Evolutionary conservation across 2,888 invertebrate species (phyloP), one percentile per base, ranked within the genome.

Genomic region (Drosophila maculinotata): DNA sequence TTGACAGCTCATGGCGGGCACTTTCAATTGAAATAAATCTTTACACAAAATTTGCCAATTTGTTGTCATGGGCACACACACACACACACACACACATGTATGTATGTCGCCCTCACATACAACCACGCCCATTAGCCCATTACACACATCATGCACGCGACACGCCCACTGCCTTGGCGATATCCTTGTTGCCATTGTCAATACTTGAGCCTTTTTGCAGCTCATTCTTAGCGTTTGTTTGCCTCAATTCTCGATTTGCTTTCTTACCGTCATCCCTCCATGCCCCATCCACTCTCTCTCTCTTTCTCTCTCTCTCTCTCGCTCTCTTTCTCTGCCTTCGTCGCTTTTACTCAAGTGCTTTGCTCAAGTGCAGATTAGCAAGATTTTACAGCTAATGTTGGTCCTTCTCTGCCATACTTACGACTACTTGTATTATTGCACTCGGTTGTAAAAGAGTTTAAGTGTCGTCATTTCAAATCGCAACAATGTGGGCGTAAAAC

Each of bases 21-120:
- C 79, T 86, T 86, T 74, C 87, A 87, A 87, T 83, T 84, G 81
- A 87, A 83, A 86, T 86, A 83, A 83, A 80, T 83, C 87, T 79
- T 72, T 72, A 69, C 75, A 85, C 79, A 69, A 84, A 80, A 83
- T 86, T 83, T 80, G 69, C 71, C 87, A 86, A 83, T 83, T 86
- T 86, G 81, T 84, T 83, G 87, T 74, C 81, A 60, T 62, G 64
- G 49, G 52, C 64, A 39, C 56, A 57, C 36, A 12, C 54, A 56
- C 68, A 53, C 64, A 44, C 53, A 56, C 30, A 52, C 17, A 62
- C 31, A 35, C 23, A 31, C 7, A 51, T 3, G 38, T 14, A 23
- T 4, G 6, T 4, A 44, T n/a, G 10, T 14, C 26, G 8, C 8
- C 9, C 39, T 35, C 47, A 8, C 56, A 56, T 41, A 14, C 6